Conservation (phyloP, 2,888 invertebrate species). For the Leucoptera coffeella region DNA sequence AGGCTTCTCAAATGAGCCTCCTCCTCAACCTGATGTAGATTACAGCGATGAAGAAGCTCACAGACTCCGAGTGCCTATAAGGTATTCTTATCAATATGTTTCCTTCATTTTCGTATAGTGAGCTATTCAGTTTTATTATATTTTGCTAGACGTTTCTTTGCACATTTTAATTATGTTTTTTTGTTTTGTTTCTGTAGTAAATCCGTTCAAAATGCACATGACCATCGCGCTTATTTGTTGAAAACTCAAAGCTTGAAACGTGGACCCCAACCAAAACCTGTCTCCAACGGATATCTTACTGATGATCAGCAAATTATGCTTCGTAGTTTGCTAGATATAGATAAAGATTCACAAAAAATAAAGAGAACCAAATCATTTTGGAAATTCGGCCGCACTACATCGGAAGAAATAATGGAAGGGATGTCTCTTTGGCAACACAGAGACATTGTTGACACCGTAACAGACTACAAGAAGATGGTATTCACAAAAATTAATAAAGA, state of each 20-base stretch:
- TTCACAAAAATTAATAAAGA: conserved; percentile 40
- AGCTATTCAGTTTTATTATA: too few relatives aligned
- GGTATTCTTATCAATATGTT: too few relatives aligned
- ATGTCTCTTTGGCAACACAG: conserved; percentile 85
- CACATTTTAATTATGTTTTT: conserved; percentile 13
- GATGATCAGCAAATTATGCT: conserved; percentile 50
- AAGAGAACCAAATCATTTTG: conserved; percentile 83
- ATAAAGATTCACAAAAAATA: conserved; percentile 59
- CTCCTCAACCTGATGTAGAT: conserved; percentile 82
- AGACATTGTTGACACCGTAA: conserved; percentile 69
- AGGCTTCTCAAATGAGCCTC: conserved; percentile 85
- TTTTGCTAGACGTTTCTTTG: conserved; percentile 10
- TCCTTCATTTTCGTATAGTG: too few relatives aligned
- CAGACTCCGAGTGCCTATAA: conserved; percentile 55
- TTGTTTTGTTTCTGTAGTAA: conserved; percentile 30
- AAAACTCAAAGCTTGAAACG: conserved; percentile 45
- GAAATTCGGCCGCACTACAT: conserved; percentile 70
- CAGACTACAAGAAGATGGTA: conserved; percentile 44
- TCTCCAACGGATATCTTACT: conserved; percentile 41
- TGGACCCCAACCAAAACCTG: conserved; percentile 24
- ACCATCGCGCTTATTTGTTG: conserved; percentile 32
- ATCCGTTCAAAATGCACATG: conserved; percentile 25
- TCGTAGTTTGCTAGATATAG: conserved; percentile 44
- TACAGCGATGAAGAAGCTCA: conserved; percentile 85
- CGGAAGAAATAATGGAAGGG: conserved; percentile 74